phyloP scores from a whole-genome alignment of 2,888 invertebrate genomes.

The Cryptus viduatorius region DNA sequence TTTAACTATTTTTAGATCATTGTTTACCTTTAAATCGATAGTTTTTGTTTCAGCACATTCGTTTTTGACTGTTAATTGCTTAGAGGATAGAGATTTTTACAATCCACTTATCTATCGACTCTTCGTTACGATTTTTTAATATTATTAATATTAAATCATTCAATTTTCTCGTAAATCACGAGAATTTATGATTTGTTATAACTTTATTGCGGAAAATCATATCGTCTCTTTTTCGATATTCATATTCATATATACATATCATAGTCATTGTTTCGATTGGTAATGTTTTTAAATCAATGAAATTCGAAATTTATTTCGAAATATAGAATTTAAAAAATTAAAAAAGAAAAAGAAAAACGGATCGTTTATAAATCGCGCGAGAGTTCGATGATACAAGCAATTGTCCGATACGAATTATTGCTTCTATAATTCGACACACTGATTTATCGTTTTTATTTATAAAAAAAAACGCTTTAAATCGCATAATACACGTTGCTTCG shows the following conservation, averaged over 20 bases:
- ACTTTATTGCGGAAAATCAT: not conserved
- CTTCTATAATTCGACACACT: slow-evolving; percentile 61
- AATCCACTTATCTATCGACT: slow-evolving; percentile 52
- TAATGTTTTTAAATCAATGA: not conserved
- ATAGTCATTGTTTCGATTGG: not conserved
- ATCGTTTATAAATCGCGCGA: not conserved
- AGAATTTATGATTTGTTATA: not conserved
- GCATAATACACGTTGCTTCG: slow-evolving; percentile 75
- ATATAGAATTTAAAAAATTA: not conserved
- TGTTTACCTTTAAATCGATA: slow-evolving; percentile 79
- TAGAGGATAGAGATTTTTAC: slow-evolving; percentile 69
- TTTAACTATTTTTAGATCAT: slow-evolving; percentile 81
- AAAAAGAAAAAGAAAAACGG: not conserved
- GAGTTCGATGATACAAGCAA: slow-evolving; percentile 52
- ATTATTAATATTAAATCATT: not conserved
- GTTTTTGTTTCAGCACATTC: slow-evolving; percentile 84
- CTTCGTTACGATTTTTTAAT: slow-evolving; percentile 39
- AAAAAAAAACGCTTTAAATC: slow-evolving; percentile 60
- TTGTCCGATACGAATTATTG: slow-evolving; percentile 53
- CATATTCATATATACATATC: not conserved
- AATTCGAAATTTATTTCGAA: not conserved
- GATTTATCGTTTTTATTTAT: slow-evolving; percentile 51
- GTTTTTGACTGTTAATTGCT: slow-evolving; percentile 80
- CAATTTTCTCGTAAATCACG: not conserved
- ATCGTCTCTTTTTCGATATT: not conserved